Evolutionary conservation across 2,113 vertebrate species (phyloP).

Genomic region (Eonycteris spelaea): DNA sequence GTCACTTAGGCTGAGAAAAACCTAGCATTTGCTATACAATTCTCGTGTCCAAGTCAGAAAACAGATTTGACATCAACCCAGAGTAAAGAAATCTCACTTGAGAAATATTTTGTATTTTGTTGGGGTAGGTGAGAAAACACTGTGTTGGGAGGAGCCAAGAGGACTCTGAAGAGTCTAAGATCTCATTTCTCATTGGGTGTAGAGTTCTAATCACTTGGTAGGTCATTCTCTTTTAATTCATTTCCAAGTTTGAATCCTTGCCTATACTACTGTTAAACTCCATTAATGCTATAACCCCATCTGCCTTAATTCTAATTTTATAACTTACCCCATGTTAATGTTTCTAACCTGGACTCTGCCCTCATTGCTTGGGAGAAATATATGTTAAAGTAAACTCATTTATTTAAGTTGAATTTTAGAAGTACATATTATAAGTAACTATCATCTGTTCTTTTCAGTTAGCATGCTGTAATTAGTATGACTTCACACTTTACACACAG

Average conservation of each 20-base stretch:
- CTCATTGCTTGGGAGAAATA: not conserved
- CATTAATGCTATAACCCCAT: not conserved
- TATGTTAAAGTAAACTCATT: not conserved
- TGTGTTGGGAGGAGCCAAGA: not conserved
- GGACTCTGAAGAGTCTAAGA: not conserved
- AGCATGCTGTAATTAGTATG: not conserved
- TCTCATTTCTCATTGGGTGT: not conserved
- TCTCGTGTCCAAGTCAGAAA: not conserved
- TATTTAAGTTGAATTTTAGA: not conserved
- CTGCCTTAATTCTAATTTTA: not conserved
- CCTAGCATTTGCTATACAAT: not conserved
- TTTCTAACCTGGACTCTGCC: not conserved
- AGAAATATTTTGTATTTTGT: not conserved
- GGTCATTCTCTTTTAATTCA: not conserved
- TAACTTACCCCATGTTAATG: not conserved
- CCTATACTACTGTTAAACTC: not conserved
- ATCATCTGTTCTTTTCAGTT: not conserved
- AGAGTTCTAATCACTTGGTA: not conserved
- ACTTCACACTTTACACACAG: not conserved
- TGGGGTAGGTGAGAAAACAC: not conserved
- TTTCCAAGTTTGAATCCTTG: conserved; percentile 34
- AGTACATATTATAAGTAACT: not conserved
- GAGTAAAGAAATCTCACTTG: not conserved
- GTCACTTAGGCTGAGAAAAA: not conserved
- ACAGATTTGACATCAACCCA: not conserved